Conservation (phyloP, 1,140 invertebrate genomes). For the Cyclargus thomasi region DNA sequence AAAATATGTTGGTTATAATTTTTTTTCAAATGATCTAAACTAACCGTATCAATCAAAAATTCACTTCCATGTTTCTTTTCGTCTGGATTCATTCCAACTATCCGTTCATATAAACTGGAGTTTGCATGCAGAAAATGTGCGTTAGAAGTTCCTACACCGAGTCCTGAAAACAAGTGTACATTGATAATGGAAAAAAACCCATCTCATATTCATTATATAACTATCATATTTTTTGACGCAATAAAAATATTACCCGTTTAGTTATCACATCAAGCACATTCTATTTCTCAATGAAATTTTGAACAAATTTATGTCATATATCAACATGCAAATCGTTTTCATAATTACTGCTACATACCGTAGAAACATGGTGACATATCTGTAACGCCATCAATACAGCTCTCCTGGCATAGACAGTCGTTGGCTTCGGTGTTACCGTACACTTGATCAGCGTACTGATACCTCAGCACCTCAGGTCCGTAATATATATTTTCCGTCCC, state of each 20-base stretch:
- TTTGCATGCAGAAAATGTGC: constrained; percentile 87
- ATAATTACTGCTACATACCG: constrained; percentile 70
- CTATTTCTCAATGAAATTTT: too few species aligned
- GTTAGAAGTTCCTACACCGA: constrained; percentile 83
- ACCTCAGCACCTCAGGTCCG: constrained; percentile 70
- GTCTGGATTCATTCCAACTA: constrained; percentile 81
- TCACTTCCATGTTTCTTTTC: constrained; percentile 72
- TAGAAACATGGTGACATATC: constrained; percentile 84
- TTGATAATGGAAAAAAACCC: too few species aligned
- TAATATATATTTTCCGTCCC: constrained; percentile 54
- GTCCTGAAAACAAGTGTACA: constrained; percentile 59
- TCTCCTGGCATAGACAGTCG: constrained; percentile 75
- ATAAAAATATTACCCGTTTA: too few species aligned
- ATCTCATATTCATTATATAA: too few species aligned
- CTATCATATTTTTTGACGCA: too few species aligned
- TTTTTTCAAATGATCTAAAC: constrained; percentile 29
- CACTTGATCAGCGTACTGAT: constrained; percentile 60
- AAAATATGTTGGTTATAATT: neutral
- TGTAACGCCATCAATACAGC: constrained; percentile 79
- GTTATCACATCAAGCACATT: too few species aligned
- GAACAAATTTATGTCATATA: too few species aligned
- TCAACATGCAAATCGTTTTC: too few species aligned
- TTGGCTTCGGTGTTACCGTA: constrained; percentile 78
- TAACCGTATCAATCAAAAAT: constrained; percentile 48
- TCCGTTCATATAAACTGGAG: constrained; percentile 76